Conservation (phyloP, 2,888 invertebrate genomes). For the Leistus spinibarbis region DNA sequence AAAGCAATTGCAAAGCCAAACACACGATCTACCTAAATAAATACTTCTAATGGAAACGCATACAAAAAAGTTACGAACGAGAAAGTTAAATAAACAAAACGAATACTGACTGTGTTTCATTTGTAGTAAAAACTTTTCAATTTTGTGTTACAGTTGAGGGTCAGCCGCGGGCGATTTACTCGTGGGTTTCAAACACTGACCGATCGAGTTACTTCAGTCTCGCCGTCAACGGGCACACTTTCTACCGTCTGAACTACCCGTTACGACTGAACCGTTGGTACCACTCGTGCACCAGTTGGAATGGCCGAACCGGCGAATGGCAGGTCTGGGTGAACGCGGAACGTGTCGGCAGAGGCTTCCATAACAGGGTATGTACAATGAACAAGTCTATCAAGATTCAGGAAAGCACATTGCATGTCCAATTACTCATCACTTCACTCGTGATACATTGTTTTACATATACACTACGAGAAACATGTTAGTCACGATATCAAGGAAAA, state of each 20-base stretch:
- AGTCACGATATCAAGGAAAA: too few relatives aligned
- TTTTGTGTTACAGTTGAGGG: constrained; percentile 66
- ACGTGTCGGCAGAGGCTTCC: constrained; percentile 83
- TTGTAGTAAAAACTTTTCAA: background rate
- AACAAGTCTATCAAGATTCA: too few relatives aligned
- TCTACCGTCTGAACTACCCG: constrained; percentile 77
- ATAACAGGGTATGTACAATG: constrained; percentile 73
- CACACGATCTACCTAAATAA: background rate
- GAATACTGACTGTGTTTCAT: background rate
- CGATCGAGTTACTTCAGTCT: constrained; percentile 83
- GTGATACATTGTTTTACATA: background rate
- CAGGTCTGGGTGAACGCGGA: constrained; percentile 88
- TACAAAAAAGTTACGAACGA: background rate
- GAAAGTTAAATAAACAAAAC: background rate
- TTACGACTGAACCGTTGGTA: constrained; percentile 77
- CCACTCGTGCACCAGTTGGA: constrained; percentile 88
- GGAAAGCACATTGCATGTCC: background rate
- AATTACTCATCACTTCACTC: background rate
- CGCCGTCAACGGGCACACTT: constrained; percentile 80
- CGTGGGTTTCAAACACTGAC: constrained; percentile 81
- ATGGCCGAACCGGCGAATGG: constrained; percentile 88
- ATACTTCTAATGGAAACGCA: background rate
- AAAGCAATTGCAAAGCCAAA: background rate
- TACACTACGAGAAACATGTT: too few relatives aligned
- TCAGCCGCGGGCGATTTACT: constrained; percentile 73